Base-by-base conservation (phyloP, 2,113 vertebrate genomes). In the Chionis minor region DNA sequence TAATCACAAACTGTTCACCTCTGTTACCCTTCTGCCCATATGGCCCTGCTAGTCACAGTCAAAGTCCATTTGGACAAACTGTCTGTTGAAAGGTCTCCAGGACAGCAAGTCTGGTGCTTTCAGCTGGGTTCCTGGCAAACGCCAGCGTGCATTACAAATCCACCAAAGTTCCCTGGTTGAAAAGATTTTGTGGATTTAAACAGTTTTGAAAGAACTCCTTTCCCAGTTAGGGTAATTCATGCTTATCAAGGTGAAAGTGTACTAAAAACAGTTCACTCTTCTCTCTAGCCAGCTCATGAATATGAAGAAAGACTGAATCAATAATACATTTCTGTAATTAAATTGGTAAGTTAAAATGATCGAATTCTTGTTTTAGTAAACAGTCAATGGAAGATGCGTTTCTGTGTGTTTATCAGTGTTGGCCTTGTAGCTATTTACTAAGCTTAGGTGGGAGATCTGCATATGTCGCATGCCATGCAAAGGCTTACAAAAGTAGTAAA, bases 51-150 rank as follows among this genome's bases (percentile, higher is more conserved):
- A 52, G 23, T 77, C 66, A 75, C 80, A 91, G 62, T 86, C 70
- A 89, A 84, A 90, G 86, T 54, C 58, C 90, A 70, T 96, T 97
- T 77, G 59, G 91, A 93, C 79, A 75, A 92, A 96, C 45, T 38
- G n/a, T 67, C 91, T 90, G 62, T 72, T 96, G 69, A 96, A 96
- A 96, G 65, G 66, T 92, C 91, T 96, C 91, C 82, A 83, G 83
- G 66, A 67, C 69, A 71, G 47, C 81, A 84, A 95, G 93, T 71
- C 90, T 95, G 59, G 28, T 73, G 59, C 33, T 58, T 96, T 84
- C 79, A 59, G 55, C 78, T 95, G 91, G 74, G 32, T 55, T 92
- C 88, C 86, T 87, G 88, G 97, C 69, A 96, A 82, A 74, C 0
- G 1, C 61, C 44, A 75, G 44, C 0, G 0, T 47, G 38, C 26